Percentiles rank a stretch among this genome's conserved stretches.
phyloP scores from a whole-genome alignment of 2,888 invertebrate species.

The Cephus pulcher region DNA sequence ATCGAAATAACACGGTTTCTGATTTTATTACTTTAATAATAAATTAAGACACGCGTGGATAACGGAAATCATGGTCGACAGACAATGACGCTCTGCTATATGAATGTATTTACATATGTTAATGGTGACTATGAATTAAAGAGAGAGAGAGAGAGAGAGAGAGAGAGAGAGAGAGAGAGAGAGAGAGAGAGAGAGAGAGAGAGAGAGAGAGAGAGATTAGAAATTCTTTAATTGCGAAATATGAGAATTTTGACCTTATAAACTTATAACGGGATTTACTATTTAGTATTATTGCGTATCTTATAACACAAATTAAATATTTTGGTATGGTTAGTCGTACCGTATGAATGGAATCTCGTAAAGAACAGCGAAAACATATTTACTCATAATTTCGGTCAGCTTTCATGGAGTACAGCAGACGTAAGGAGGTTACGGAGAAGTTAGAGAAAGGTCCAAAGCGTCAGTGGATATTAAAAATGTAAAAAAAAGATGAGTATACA shows the following conservation, averaged over 20 bases:
- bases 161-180: no score
- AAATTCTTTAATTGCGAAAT: background rate
- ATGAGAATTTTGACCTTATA: background rate
- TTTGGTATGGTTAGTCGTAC: background rate
- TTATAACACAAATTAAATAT: background rate
- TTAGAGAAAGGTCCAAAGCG: background rate
- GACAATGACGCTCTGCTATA: background rate
- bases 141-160: no score
- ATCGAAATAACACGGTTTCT: background rate
- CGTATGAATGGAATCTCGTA: background rate
- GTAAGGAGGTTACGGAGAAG: background rate
- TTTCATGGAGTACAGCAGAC: background rate
- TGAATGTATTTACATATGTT: background rate
- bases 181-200: no score
- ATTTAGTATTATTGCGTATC: background rate
- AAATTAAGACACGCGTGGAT: background rate
- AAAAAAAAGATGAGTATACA: background rate
- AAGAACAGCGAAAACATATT: background rate
- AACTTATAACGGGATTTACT: background rate
- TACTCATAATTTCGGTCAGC: background rate
- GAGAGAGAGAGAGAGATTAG: no score
- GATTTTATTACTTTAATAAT: background rate
- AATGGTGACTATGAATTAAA: background rate
- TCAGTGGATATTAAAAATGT: background rate
- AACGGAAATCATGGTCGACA: background rate